Evolutionary conservation across 1,140 invertebrate genomes (phyloP), one percentile per base, ranked within the genome.

Genomic region (Calephelis virginiensis): DNA sequence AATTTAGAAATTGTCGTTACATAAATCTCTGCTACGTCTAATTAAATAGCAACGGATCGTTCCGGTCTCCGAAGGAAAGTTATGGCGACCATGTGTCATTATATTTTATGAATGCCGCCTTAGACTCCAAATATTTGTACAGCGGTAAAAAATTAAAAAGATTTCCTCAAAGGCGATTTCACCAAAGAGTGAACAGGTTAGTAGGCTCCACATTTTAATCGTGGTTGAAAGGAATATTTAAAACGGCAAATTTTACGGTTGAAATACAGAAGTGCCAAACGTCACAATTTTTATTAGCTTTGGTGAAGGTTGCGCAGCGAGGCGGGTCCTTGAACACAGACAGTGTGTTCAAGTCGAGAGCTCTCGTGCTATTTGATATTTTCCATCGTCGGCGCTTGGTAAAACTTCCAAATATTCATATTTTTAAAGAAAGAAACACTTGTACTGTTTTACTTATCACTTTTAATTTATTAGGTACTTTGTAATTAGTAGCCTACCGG

Each of bases 21-120:
- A 86, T 86, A 86, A 86, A 84, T 84, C 79, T 84, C 77, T 68
- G 53, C 73, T 47, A 72, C 71, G 77, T 84, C 82, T 86, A 86
- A 86, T 86, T 86, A 86, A 77, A 76, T 67, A 73, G 77, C 81
- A 77, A 70, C 76, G 75, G 77, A 76, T 73, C 74, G 76, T 72
- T 76, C 70, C 72, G 68, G 67, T 71, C 75, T 77, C 78, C 14
- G 77, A 80, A 74, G 75, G 66, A 73, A 78, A 82, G 77, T 85
- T 83, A 83, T 82, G 78, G 74, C 77, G 72, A 81, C 72, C 74
- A 83, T 86, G 73, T 77, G 76, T 86, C 82, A 84, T 77, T 69
- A 72, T 72, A 76, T 37, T 82, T 81, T 82, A 80, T 77, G 75
- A 79, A 85, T 53, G 49, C 43, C 63, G 61, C 68, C 50, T 69